Percentiles rank a stretch among this genome's conserved stretches.
Evolutionary conservation across 1,140 invertebrate species (phyloP).

Genomic region (Drosophila pandora): DNA sequence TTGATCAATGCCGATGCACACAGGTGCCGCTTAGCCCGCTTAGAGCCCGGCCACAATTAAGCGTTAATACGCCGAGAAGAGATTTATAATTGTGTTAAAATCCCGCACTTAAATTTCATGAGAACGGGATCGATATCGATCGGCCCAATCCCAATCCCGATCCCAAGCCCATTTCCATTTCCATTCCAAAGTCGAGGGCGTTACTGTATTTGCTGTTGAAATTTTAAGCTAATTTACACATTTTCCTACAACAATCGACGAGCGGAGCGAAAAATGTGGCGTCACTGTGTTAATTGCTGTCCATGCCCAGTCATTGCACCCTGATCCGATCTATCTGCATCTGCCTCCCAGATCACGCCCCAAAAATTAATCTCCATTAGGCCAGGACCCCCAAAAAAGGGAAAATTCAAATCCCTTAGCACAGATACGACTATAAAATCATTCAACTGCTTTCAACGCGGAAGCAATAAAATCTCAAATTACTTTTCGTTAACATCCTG

Average conservation of each 20-base stretch:
- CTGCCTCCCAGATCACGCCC: constrained; percentile 58
- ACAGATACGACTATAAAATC: constrained; percentile 24
- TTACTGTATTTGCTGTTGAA: constrained; percentile 68
- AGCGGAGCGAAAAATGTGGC: constrained; percentile 59
- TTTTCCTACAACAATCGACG: constrained; percentile 50
- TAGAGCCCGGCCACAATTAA: constrained; percentile 67
- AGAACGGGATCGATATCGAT: constrained; percentile 58
- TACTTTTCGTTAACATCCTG: constrained; percentile 80
- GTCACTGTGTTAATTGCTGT: constrained; percentile 73
- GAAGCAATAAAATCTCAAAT: constrained; percentile 82
- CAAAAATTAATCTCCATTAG: constrained; percentile 79
- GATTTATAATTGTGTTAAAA: constrained; percentile 82
- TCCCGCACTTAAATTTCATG: constrained; percentile 64
- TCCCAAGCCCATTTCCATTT: constrained; percentile 22
- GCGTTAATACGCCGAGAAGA: constrained; percentile 64
- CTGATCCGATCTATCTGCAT: constrained; percentile 41
- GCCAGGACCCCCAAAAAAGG: constrained; percentile 24
- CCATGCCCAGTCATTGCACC: constrained; percentile 58
- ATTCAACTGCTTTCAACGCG: constrained; percentile 66
- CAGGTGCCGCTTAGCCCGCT: constrained; percentile 54
- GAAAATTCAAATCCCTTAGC: neutral
- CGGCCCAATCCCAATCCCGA: constrained; percentile 11
- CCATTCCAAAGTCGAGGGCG: constrained; percentile 40
- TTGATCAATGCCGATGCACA: constrained; percentile 68
- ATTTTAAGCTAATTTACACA: constrained; percentile 80